Conservation (phyloP, 64 coral and sea anemone genomes). For the Catalaphyllia jardinei region DNA sequence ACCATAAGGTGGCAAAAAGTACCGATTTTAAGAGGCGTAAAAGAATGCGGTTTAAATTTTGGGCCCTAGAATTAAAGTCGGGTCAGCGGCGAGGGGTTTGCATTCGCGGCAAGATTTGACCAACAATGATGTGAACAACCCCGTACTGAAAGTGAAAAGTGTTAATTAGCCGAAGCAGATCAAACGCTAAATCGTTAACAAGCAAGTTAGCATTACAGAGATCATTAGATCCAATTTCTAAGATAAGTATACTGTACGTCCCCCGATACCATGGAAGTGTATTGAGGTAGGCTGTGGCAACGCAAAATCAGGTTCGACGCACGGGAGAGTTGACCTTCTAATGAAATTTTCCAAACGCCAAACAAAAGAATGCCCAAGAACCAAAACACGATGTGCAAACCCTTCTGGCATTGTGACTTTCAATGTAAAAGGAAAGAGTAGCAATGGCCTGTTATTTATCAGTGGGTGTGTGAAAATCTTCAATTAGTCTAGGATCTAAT, state of each 20-base stretch:
- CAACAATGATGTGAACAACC: background rate
- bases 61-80: background rate
- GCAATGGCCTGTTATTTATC: too few species aligned
- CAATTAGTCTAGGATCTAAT: background rate
- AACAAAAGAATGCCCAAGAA: too few species aligned
- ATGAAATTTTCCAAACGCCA: too few species aligned
- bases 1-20: background rate
- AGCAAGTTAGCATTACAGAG: background rate
- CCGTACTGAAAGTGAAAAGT: background rate
- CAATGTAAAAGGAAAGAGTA: too few species aligned
- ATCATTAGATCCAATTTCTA: slow-evolving; percentile 3
- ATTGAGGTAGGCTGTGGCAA: too few species aligned
- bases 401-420: too few species aligned
- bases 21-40: background rate
- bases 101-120: background rate
- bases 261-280: too few species aligned
- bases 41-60: background rate
- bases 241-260: background rate
- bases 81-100: background rate
- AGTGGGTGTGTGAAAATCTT: too few species aligned
- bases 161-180: background rate
- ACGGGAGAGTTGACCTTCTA: too few species aligned
- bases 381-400: too few species aligned
- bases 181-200: background rate
- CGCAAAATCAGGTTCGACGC: too few species aligned